Evolutionary conservation across 2,797 vertebrate species (phyloP).

Genomic region (Setipinna tenuifilis): DNA sequence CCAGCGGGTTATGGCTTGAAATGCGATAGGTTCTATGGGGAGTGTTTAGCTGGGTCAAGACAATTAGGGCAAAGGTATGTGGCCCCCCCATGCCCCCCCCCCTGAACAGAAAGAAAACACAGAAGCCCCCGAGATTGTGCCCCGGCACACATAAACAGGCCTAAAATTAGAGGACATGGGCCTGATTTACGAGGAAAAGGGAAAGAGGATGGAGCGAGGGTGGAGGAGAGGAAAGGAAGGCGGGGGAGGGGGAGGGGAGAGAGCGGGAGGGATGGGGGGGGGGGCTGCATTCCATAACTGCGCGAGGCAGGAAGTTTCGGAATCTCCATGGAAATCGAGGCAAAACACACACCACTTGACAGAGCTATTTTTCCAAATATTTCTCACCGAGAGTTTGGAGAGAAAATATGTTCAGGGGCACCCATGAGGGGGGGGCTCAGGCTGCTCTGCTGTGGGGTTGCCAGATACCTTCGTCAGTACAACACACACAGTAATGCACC

Average conservation of each 20-base stretch:
- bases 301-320: conserved; percentile 78
- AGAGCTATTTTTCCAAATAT: conserved; percentile 71
- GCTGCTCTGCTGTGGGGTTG: neutral
- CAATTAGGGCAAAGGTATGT: conserved; percentile 17
- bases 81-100: neutral
- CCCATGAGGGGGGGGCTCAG: conserved; percentile 47
- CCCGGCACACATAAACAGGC: conserved; percentile 28
- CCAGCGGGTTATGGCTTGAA: too few relatives aligned
- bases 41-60: neutral
- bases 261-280: conserved; percentile 50
- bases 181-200: conserved; percentile 75
- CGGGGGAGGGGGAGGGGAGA: conserved; percentile 53
- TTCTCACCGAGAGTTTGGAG: conserved; percentile 59
- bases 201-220: conserved; percentile 45
- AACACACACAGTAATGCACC: neutral
- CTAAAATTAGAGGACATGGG: conserved; percentile 64
- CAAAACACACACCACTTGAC: conserved; percentile 74
- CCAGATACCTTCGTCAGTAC: neutral
- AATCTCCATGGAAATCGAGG: conserved; percentile 79
- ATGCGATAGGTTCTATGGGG: too few relatives aligned
- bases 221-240: conserved; percentile 52
- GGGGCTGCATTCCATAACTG: conserved; percentile 68
- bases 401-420: conserved; percentile 58
- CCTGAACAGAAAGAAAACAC: conserved; percentile 13
- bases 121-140: neutral